phyloP scores from a whole-genome alignment of 2,888 invertebrate genomes.

The Linnaemya vulpina region DNA sequence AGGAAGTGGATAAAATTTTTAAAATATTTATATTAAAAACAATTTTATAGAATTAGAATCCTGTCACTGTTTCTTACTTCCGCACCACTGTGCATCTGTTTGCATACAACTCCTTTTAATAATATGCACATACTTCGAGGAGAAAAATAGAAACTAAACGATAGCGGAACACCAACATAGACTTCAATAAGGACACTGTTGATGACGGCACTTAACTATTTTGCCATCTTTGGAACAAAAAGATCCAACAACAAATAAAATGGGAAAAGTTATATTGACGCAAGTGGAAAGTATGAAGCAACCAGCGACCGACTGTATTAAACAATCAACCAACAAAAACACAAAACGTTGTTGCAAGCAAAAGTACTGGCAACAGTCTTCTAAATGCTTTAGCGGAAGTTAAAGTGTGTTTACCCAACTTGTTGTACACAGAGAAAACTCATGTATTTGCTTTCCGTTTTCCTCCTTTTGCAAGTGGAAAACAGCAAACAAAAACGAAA shows the following conservation, averaged over 20 bases:
- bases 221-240: constrained; percentile 49
- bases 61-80: neutral
- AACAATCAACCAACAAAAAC: constrained; percentile 33
- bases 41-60: too few relatives aligned
- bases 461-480: neutral
- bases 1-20: too few relatives aligned
- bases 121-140: constrained; percentile 18
- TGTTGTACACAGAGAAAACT: constrained; percentile 47
- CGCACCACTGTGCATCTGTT: constrained; percentile 22
- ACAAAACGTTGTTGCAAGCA: constrained; percentile 57
- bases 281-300: constrained; percentile 36
- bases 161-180: constrained; percentile 50
- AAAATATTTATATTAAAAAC: too few relatives aligned
- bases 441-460: neutral
- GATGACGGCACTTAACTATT: constrained; percentile 64
- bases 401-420: constrained; percentile 61
- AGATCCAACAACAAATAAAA: constrained; percentile 59
- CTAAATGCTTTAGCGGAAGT: constrained; percentile 51
- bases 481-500: neutral
- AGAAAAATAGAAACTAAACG: neutral
- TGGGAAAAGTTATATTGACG: constrained; percentile 67
- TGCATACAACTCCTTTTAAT: constrained; percentile 31
- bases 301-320: constrained; percentile 12
- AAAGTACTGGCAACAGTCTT: constrained; percentile 18
- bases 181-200: constrained; percentile 38